A percentile compares a stretch with the other conserved stretches of the same genome.
Conservation (phyloP, 2,113 vertebrate species). For the Platichthys stellatus region DNA sequence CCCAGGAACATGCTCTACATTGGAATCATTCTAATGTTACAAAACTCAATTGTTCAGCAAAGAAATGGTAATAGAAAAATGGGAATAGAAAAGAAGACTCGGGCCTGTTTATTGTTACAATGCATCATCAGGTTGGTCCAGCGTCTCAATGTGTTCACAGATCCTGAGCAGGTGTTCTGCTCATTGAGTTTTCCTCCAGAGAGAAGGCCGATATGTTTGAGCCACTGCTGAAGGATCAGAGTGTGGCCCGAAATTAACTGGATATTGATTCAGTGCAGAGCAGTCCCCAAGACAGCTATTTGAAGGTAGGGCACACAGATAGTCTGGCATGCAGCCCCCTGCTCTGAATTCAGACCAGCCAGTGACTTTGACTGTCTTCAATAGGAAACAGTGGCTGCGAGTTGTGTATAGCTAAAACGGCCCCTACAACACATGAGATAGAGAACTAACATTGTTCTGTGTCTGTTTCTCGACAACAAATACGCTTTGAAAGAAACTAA, state of each 20-base stretch:
- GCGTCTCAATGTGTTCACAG: slow-evolving; percentile 18
- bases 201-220: slow-evolving; percentile 57
- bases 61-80: slow-evolving; percentile 1
- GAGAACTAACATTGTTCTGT: background rate
- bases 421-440: slow-evolving; percentile 4
- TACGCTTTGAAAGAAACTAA: background rate
- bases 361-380: slow-evolving; percentile 34
- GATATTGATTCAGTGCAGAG: slow-evolving; percentile 74
- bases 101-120: slow-evolving; percentile 17
- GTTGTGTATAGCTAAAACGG: slow-evolving; percentile 11
- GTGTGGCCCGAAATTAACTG: slow-evolving; percentile 77
- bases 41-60: slow-evolving; percentile 15
- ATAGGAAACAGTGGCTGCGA: slow-evolving; percentile 24
- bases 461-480: background rate
- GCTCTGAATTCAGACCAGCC: slow-evolving; percentile 51
- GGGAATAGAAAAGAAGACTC: background rate
- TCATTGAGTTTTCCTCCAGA: slow-evolving; percentile 57
- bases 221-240: slow-evolving; percentile 63
- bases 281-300: slow-evolving; percentile 66
- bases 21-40: background rate
- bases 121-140: slow-evolving; percentile 30
- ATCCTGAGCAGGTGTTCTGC: slow-evolving; percentile 44
- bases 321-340: slow-evolving; percentile 29
- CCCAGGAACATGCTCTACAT: background rate
- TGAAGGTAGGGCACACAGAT: slow-evolving; percentile 58